Evolutionary conservation across 2,797 vertebrate genomes (phyloP).

Genomic region (Arremon aurantiirostris): DNA sequence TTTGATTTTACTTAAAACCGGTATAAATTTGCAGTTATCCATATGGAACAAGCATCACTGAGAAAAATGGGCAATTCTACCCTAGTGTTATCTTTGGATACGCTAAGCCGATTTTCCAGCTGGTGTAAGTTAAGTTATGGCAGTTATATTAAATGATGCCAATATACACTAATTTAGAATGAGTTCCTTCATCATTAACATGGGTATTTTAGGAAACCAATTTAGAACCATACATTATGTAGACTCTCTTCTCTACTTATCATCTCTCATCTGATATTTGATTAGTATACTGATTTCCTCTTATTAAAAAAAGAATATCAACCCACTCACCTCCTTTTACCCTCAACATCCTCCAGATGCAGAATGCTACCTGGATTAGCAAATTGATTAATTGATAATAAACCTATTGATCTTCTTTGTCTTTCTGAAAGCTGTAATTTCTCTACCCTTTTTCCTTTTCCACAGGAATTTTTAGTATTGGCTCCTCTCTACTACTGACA

Average conservation of each 20-base stretch:
- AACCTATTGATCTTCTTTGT: conserved; percentile 65
- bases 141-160: conserved; percentile 56
- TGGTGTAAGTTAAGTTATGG: conserved; percentile 49
- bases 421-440: conserved; percentile 27
- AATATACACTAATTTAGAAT: conserved; percentile 56
- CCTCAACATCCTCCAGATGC: conserved; percentile 41
- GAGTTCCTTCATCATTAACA: conserved; percentile 49
- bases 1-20: background rate
- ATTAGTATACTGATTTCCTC: conserved; percentile 52
- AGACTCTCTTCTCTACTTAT: conserved; percentile 26
- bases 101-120: conserved; percentile 26
- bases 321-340: conserved; percentile 30
- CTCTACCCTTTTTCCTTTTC: background rate
- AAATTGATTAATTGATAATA: conserved; percentile 70
- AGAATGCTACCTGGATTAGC: conserved; percentile 58
- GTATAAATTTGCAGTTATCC: background rate
- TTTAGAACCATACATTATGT: conserved; percentile 46
- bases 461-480: conserved; percentile 28
- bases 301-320: background rate
- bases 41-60: background rate
- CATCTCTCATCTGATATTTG: conserved; percentile 38
- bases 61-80: conserved; percentile 30
- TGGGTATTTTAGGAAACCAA: conserved; percentile 54
- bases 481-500: background rate
- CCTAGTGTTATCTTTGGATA: conserved; percentile 37